A percentile compares a stretch with the other conserved stretches of the same genome.
These are phyloP conservation scores for Ametastegia equiseti DNA, from an alignment of 2,888 invertebrate species.

Conservation along the genomic window DNA sequence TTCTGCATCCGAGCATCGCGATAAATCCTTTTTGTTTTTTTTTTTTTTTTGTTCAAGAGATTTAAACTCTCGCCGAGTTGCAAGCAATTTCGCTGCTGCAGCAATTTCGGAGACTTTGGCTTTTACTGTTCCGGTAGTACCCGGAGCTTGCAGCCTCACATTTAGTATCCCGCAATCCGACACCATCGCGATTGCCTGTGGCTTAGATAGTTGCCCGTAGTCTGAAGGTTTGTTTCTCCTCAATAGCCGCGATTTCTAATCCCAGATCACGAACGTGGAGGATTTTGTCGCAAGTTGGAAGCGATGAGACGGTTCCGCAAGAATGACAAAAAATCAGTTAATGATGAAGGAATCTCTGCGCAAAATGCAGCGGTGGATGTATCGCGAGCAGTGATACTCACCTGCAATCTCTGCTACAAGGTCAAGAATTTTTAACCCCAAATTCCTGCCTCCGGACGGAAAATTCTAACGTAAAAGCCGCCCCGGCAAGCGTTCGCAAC, in stretches of 20 bases:
- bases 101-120: not conserved
- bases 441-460: conserved; percentile 10
- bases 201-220: conserved; percentile 4
- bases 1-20: not conserved
- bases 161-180: conserved; percentile 23
- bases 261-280: conserved; percentile 10
- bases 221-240: not conserved
- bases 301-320: not conserved
- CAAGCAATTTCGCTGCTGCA: not conserved
- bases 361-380: conserved; percentile 21
- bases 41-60: not conserved
- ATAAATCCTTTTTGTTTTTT: not conserved
- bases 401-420: conserved; percentile 4
- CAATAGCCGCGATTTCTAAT: conserved; percentile 13
- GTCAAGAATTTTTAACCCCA: conserved; percentile 14
- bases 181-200: conserved; percentile 15
- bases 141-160: not conserved
- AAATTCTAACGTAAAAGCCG: not conserved
- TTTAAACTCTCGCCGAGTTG: not conserved
- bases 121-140: not conserved
- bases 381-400: not conserved
- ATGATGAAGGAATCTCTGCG: not conserved
- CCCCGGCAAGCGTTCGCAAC: not conserved
- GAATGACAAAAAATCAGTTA: not conserved
- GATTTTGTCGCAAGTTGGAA: conserved; percentile 12